Evolutionary conservation across 1,140 invertebrate genomes (phyloP).

Genomic region (Drosophila guanche): DNA sequence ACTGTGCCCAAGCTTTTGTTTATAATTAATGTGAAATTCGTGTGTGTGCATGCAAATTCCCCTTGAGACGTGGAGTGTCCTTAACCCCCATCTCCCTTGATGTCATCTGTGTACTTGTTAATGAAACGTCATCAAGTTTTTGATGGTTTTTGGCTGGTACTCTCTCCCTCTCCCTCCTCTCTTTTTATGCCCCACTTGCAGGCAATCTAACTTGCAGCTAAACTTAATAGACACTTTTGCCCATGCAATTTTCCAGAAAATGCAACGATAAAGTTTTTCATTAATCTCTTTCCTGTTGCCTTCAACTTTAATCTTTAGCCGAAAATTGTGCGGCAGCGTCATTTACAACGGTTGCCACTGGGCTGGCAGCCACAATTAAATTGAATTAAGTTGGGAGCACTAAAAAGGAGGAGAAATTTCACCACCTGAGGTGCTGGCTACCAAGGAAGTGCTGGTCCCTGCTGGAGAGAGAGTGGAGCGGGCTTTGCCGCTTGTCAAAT

Average conservation of each 20-base stretch:
- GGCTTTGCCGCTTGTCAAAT: constrained; percentile 75
- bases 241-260: constrained; percentile 44
- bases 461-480: constrained; percentile 1
- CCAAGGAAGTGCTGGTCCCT: not conserved
- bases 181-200: constrained; percentile 24
- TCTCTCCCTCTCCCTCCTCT: not conserved
- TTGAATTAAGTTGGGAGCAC: constrained; percentile 66
- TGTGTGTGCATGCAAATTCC: constrained; percentile 60
- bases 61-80: constrained; percentile 36
- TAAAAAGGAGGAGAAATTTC: not conserved
- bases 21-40: constrained; percentile 75
- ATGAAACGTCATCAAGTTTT: constrained; percentile 77
- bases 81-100: not conserved
- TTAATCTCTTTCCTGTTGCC: constrained; percentile 52
- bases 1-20: constrained; percentile 52
- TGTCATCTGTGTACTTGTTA: constrained; percentile 33
- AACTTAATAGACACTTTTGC: constrained; percentile 66
- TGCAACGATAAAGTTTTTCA: constrained; percentile 64
- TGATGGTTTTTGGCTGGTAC: constrained; percentile 44
- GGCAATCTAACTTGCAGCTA: constrained; percentile 71
- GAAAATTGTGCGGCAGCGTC: constrained; percentile 49
- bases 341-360: constrained; percentile 48
- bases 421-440: constrained; percentile 52
- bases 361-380: constrained; percentile 71
- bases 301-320: constrained; percentile 51